Evolutionary conservation across 2,113 vertebrate species (phyloP).

Genomic region (Psittacara wagleri): DNA sequence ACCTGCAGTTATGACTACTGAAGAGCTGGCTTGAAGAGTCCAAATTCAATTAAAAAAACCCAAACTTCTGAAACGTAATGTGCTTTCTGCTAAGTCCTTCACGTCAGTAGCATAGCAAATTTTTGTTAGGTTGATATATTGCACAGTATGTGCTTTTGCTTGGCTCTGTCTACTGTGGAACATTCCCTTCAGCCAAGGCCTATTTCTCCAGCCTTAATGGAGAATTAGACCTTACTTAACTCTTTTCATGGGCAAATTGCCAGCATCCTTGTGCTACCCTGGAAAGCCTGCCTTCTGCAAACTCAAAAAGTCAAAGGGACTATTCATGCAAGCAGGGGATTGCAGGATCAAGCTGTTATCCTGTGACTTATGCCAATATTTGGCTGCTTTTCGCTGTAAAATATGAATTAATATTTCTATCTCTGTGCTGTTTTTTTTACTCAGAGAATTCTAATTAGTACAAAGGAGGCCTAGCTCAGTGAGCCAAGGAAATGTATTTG

Average conservation of each 20-base stretch:
- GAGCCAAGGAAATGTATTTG: constrained; percentile 21
- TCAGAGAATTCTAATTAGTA: constrained; percentile 46
- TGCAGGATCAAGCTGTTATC: constrained; percentile 56
- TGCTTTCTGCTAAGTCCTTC: constrained; percentile 10
- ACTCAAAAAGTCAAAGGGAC: constrained; percentile 38
- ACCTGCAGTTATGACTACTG: constrained; percentile 7
- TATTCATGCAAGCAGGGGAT: constrained; percentile 47
- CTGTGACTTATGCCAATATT: constrained; percentile 30
- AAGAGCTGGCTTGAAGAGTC: constrained; percentile 20
- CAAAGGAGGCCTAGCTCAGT: not conserved
- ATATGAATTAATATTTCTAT: constrained; percentile 34
- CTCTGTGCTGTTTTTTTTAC: constrained; percentile 7
- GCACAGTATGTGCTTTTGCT: not conserved
- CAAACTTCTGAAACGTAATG: not conserved
- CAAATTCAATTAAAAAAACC: not conserved
- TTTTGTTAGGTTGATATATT: not conserved
- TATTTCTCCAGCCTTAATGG: constrained; percentile 23
- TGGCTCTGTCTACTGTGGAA: constrained; percentile 28
- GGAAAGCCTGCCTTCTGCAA: not conserved
- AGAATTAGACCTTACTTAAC: constrained; percentile 38
- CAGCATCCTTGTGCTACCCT: not conserved
- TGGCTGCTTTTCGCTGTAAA: constrained; percentile 31
- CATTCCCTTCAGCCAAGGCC: constrained; percentile 36
- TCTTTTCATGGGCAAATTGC: constrained; percentile 18
- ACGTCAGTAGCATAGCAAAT: not conserved